These are phyloP conservation scores for Okamejei kenojei DNA, from an alignment of 2,797 vertebrate genomes.

Conservation along the genomic window DNA sequence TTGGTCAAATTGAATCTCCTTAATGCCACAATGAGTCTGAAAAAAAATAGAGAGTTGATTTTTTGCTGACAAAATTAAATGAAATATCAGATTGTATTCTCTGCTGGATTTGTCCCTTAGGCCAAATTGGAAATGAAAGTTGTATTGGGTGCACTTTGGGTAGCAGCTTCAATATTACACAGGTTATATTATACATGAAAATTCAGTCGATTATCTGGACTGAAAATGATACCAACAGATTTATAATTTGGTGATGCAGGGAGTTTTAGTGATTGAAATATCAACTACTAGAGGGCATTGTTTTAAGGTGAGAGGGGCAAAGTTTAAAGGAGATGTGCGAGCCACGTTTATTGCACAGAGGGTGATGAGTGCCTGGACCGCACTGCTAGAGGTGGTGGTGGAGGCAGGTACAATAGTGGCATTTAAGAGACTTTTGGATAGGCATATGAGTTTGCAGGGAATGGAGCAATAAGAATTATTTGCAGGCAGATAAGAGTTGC, in stretches of 20 bases:
- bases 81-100: background rate
- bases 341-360: too few species aligned
- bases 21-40: background rate
- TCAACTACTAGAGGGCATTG: background rate
- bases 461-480: too few species aligned
- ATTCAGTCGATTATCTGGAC: background rate
- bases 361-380: too few species aligned
- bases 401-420: too few species aligned
- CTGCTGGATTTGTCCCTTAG: background rate
- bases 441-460: too few species aligned
- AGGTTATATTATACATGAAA: background rate
- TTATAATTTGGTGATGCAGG: background rate
- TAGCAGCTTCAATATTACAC: background rate
- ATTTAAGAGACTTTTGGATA: too few species aligned
- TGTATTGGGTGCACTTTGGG: background rate
- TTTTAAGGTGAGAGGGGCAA: too few species aligned
- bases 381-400: too few species aligned
- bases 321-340: too few species aligned
- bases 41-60: background rate
- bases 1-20: background rate
- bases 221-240: background rate
- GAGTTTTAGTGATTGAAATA: background rate
- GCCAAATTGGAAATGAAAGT: background rate
- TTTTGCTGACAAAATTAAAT: background rate
- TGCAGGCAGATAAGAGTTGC: too few species aligned